Evolutionary conservation across 2,797 vertebrate species (phyloP), one percentile per base, ranked within the genome.

Genomic region (Lithobates sylvaticus): DNA sequence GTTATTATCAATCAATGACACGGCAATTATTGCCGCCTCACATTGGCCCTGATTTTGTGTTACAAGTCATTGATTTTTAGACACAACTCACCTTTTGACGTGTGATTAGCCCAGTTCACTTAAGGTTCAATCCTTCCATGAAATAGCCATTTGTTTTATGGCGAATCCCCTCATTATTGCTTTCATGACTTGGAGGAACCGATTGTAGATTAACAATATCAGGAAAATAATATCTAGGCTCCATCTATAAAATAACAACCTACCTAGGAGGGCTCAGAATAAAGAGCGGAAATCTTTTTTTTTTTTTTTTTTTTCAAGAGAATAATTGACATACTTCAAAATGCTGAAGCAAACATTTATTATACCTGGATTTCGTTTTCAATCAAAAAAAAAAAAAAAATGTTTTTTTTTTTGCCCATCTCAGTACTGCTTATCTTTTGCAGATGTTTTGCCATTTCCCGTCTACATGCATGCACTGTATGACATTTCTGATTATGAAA

Each of bases 31-130:
- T 39, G 34, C 71, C 58, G 72, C 68, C 58, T 81, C 73, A 32
- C 16, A 75, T 44, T 86, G 84, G 67, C 78, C 73, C 71, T 58
- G 76, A 73, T 32, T 81, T 78, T 85, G 69, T 54, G 78, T 86
- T 81, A 86, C 78, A 86, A 86, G 84, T 73, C 84, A 86, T 81
- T 86, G 84, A 86, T 86, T 86, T 74, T n/a, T 70, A 68, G 78
- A 86, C 78, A 86, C 78, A 67, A 70, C 42, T 81, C 84, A 81
- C 84, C 84, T 76, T 86, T 86, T 86, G 78, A 86, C 84, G 34
- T 54, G 32, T 81, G 58, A 86, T 86, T 86, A 86, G 78, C 78
- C 78, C 68, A 77, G 84, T 86, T 80, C 84, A 75, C 64, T 80
- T 79, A 85, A 79, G 84, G 84, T 85, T 86, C 71, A 86, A 54